These are phyloP conservation scores for Anarrhichthys ocellatus DNA, from an alignment of 2,113 vertebrate species.

Conservation along the genomic window DNA sequence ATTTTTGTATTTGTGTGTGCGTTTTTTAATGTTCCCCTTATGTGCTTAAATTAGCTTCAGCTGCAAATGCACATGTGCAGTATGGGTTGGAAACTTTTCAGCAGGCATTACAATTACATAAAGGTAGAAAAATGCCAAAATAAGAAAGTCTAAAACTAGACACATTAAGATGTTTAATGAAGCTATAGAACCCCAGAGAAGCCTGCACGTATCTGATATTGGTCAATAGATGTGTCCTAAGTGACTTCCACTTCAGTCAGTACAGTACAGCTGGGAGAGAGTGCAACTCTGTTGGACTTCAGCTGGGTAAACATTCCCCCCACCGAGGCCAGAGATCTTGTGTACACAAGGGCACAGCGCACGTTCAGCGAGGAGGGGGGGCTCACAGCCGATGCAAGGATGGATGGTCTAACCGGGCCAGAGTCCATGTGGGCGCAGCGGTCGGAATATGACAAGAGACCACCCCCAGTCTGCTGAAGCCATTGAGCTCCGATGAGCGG, in stretches of 20 bases:
- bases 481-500: neutral
- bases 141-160: neutral
- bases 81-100: neutral
- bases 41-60: neutral
- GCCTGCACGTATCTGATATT: slow-evolving; percentile 35
- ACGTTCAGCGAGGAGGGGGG: slow-evolving; percentile 61
- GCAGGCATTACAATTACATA: neutral
- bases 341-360: slow-evolving; percentile 78
- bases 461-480: slow-evolving; percentile 49
- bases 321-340: slow-evolving; percentile 78
- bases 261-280: slow-evolving; percentile 64
- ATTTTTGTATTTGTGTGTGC: slow-evolving; percentile 1
- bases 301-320: slow-evolving; percentile 84
- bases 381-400: slow-evolving; percentile 49
- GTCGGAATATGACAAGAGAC: slow-evolving; percentile 57
- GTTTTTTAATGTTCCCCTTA: neutral
- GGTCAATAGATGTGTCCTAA: slow-evolving; percentile 53
- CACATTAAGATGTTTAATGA: slow-evolving; percentile 2
- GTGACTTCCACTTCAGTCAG: slow-evolving; percentile 66
- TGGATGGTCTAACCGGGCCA: slow-evolving; percentile 68
- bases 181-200: neutral
- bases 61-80: neutral
- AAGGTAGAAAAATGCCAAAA: neutral
- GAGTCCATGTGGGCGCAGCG: slow-evolving; percentile 73
- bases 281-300: slow-evolving; percentile 79